Base-by-base conservation (phyloP, 2,888 invertebrate genomes). In the Prionchulus punctatus region DNA sequence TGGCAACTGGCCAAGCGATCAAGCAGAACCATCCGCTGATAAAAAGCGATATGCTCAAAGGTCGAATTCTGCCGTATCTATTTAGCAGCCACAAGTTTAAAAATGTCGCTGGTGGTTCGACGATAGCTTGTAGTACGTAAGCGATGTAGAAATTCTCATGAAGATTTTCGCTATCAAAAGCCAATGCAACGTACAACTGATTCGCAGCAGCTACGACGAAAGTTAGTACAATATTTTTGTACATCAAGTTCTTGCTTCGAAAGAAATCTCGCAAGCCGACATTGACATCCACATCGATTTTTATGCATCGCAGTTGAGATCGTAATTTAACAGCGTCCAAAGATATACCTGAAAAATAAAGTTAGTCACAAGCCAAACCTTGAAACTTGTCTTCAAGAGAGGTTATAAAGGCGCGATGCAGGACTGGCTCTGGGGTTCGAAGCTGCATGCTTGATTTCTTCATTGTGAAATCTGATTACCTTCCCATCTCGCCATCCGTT, bases 401-500 rank as follows among this genome's bases (percentile, higher is more conserved):
- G n/a, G n/a, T n/a, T n/a, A n/a, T n/a, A n/a, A n/a, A n/a, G n/a
- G n/a, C n/a, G n/a, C n/a, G n/a, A n/a, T n/a, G n/a, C n/a, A n/a
- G n/a, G n/a, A n/a, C n/a, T n/a, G n/a, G n/a, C n/a, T n/a, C n/a
- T n/a, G n/a, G n/a, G n/a, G n/a, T n/a, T n/a, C n/a, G n/a, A n/a
- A n/a, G n/a, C n/a, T n/a, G n/a, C n/a, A n/a, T n/a, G n/a, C n/a
- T n/a, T n/a, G n/a, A n/a, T n/a, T n/a, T n/a, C n/a, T n/a, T n/a
- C n/a, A n/a, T n/a, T n/a, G n/a, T n/a, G n/a, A n/a, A n/a, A n/a
- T n/a, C n/a, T n/a, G n/a, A n/a, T n/a, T n/a, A n/a, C n/a, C n/a
- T n/a, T 54, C 50, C 30, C n/a, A 15, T 54, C 2, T 21, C n/a
- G 54, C 43, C 21, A 55, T 55, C 53, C 28, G 21, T 2, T 25